These are phyloP conservation scores for Hippocampus mohnikei DNA, from an alignment of 2,113 vertebrate genomes.

Conservation along the genomic window DNA sequence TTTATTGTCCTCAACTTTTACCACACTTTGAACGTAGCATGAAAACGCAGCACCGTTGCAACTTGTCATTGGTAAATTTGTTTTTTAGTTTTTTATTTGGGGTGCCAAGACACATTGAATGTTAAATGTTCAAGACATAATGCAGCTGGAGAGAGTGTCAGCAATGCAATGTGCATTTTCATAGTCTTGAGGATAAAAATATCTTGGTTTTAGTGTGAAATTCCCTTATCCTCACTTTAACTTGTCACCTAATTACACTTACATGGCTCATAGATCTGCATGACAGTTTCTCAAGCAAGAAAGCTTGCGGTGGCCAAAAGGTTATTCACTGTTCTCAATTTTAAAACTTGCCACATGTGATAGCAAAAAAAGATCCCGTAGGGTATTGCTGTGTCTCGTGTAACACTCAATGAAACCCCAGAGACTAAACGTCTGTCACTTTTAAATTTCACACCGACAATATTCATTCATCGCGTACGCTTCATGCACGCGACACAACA, in stretches of 20 bases:
- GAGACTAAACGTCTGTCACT: conserved; percentile 47
- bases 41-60: conserved; percentile 59
- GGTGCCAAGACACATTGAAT: not conserved
- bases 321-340: not conserved
- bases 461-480: conserved; percentile 10
- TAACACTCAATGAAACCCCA: conserved; percentile 48
- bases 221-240: not conserved
- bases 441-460: conserved; percentile 39
- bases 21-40: conserved; percentile 65
- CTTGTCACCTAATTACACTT: not conserved
- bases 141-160: not conserved
- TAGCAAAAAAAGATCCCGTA: conserved; percentile 34
- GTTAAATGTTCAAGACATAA: not conserved
- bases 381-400: conserved; percentile 44
- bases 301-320: not conserved
- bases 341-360: not conserved
- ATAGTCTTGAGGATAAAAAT: not conserved
- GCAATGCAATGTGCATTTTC: not conserved
- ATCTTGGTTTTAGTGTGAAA: not conserved
- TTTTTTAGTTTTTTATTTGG: conserved; percentile 22
- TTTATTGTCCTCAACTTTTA: conserved; percentile 76
- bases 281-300: not conserved
- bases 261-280: not conserved
- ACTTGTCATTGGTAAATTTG: conserved; percentile 48
- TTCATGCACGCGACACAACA: conserved; percentile 1